Evolutionary conservation across 2,797 vertebrate genomes (phyloP).

Genomic region (Cuculus canorus): DNA sequence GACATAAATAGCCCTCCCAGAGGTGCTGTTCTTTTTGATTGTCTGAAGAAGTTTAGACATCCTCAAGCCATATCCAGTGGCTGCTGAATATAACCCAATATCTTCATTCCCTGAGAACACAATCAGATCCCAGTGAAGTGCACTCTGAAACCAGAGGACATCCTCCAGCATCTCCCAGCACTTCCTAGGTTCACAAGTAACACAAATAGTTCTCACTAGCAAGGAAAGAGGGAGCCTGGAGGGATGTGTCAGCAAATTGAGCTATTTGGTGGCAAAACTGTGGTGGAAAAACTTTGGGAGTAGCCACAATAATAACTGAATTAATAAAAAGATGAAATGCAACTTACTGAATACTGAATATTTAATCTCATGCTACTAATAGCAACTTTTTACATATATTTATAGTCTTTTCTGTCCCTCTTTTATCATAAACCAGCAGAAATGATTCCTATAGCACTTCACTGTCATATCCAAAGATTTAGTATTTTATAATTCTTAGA

Average conservation of each 20-base stretch:
- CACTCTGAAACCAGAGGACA: rapidly evolving
- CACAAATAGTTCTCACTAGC: background rate
- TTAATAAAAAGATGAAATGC: background rate
- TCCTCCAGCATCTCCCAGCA: background rate
- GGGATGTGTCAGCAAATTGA: background rate
- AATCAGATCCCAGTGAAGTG: background rate
- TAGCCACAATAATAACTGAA: background rate
- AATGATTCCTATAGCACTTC: background rate
- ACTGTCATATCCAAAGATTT: background rate
- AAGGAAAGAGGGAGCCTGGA: background rate
- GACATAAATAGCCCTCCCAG: background rate
- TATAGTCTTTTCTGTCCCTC: background rate
- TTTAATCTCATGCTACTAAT: background rate
- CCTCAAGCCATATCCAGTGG: background rate
- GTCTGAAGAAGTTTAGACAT: background rate
- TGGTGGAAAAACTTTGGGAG: background rate
- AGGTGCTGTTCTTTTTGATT: background rate
- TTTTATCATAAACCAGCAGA: background rate
- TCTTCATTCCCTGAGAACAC: background rate
- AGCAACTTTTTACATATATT: background rate
- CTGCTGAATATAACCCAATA: background rate
- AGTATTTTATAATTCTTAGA: background rate
- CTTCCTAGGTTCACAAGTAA: background rate
- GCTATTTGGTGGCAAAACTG: background rate
- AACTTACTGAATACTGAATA: background rate